Percentiles rank a stretch among this genome's conserved stretches.
Evolutionary conservation across 1,140 invertebrate genomes (phyloP).

Genomic region (Mamestra configurata): DNA sequence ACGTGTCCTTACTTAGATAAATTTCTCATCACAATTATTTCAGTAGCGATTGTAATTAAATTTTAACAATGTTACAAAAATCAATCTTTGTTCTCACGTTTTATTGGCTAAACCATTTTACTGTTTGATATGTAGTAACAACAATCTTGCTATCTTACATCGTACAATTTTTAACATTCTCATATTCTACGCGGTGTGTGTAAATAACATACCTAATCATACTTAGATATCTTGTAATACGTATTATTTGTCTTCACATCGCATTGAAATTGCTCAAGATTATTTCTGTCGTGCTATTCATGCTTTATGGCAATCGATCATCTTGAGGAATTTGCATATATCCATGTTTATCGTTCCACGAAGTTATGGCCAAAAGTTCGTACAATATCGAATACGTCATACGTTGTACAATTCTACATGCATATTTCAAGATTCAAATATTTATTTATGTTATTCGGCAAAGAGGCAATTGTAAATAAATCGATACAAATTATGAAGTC

Average conservation of each 20-base stretch:
- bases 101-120: neutral
- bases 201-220: conserved; percentile 6
- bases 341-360: neutral
- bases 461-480: neutral
- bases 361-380: neutral
- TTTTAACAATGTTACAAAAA: neutral
- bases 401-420: neutral
- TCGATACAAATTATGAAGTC: neutral
- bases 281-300: neutral
- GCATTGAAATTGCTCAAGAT: conserved; percentile 2
- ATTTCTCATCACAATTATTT: neutral
- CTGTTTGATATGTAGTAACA: neutral
- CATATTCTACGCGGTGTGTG: neutral
- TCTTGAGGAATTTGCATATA: neutral
- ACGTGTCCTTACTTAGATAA: neutral
- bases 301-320: conserved; percentile 12
- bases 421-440: neutral
- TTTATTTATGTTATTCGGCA: neutral
- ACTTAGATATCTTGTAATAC: neutral
- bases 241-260: conserved; percentile 5
- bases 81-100: neutral
- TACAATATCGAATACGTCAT: neutral
- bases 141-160: neutral
- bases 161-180: neutral
- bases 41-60: neutral